A percentile compares a stretch with the other conserved stretches of the same genome.
These are phyloP conservation scores for Ptychodera flava DNA, from an alignment of 35 echinoderm and acorn worm species.

Conservation along the genomic window DNA sequence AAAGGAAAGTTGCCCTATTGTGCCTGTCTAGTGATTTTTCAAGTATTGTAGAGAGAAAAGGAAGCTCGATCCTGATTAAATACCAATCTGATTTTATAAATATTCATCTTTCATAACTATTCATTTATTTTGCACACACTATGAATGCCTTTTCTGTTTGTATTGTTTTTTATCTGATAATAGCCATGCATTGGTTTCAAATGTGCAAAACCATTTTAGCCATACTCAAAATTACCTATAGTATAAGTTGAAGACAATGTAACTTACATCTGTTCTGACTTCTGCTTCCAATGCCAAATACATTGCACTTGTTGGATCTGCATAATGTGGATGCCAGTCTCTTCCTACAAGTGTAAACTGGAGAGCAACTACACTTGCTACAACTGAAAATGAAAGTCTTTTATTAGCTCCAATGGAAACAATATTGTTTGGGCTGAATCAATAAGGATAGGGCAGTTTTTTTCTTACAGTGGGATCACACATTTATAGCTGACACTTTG, in stretches of 20 bases:
- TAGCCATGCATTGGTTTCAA: background rate
- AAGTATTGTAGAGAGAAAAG: too few species aligned
- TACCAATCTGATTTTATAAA: too few species aligned
- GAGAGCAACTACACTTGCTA: background rate
- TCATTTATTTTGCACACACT: background rate
- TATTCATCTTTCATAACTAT: background rate
- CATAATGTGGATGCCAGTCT: background rate
- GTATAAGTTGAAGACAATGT: background rate
- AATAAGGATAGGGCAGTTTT: background rate
- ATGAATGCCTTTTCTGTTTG: background rate
- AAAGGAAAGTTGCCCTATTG: too few species aligned
- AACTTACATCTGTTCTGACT: background rate
- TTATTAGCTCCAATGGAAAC: too few species aligned
- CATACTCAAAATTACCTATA: too few species aligned
- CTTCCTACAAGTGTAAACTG: background rate
- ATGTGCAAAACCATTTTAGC: too few species aligned
- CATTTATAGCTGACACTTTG: background rate
- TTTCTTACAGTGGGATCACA: background rate
- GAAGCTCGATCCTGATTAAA: too few species aligned
- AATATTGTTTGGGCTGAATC: background rate
- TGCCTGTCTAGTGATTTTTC: too few species aligned
- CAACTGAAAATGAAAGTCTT: background rate
- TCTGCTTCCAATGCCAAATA: background rate
- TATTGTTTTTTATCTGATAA: background rate
- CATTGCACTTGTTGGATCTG: background rate